Base-by-base conservation (phyloP, 1,140 invertebrate species). In the Aleiodes sp. region DNA sequence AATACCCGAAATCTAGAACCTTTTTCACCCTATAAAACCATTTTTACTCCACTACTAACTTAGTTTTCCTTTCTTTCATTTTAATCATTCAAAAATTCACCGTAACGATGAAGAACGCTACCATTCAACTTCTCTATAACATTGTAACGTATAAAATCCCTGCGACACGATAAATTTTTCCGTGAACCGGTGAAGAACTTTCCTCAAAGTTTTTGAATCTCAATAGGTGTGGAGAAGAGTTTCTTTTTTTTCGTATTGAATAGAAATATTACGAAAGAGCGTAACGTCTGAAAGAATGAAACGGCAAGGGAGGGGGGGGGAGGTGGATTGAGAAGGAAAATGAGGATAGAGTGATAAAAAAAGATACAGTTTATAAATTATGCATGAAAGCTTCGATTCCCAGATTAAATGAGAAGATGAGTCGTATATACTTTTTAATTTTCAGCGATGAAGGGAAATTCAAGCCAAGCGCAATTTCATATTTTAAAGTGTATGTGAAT, bases 321-420 rank as follows among this genome's bases (percentile, higher is more conserved):
- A 2, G 39, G 7, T n/a, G 52, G 52, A 41, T 35, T 26, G 39
- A 59, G 26, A 19, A 31, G 41, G 28, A 39, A 9, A 29, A 29
- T 62, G 33, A 21, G 8, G 37, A 69, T 56, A 65, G 33, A 63
- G 14, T 33, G 33, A 70, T 33, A 35, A 68, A 52, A 57, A 12
- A 46, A 68, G 35, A 60, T 8, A 37, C 66, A 64, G 65, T 37
- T 72, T 76, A 80, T 85, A 82, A 84, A 84, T 84, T 81, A 85
- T 84, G 83, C 82, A 85, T 83, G 76, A 82, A 80, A 84, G 82
- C 82, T 85, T 85, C 82, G 84, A 85, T 85, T 85, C 82, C 80
- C 81, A 81, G 83, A 84, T 83, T 84, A 84, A 83, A 76, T 76
- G 73, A 73, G 73, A 74, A 70, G 69, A 43, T 43, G 4, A 43